Conservation (phyloP, 2,888 invertebrate species). For the Cephus pulcher region DNA sequence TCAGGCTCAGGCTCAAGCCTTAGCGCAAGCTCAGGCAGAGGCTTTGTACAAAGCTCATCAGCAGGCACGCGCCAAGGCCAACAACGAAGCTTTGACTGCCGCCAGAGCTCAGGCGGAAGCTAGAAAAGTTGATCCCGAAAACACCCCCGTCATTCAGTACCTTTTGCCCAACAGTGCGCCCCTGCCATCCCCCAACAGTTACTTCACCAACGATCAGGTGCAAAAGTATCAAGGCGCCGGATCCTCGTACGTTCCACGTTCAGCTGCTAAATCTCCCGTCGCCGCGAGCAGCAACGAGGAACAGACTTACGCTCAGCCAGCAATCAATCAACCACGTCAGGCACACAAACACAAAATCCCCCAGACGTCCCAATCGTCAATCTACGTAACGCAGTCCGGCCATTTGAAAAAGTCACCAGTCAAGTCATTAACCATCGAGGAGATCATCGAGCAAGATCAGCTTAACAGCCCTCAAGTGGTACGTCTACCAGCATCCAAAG, state of each 20-base stretch:
- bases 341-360: constrained; percentile 55
- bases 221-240: constrained; percentile 55
- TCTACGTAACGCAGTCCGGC: constrained; percentile 58
- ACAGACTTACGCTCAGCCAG: constrained; percentile 27
- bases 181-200: constrained; percentile 46
- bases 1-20: constrained; percentile 59
- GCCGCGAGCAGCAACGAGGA: constrained; percentile 29
- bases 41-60: constrained; percentile 57
- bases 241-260: constrained; percentile 54
- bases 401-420: constrained; percentile 57
- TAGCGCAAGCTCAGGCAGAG: constrained; percentile 61
- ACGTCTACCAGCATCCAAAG: constrained; percentile 48
- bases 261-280: constrained; percentile 46
- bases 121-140: constrained; percentile 50
- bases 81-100: constrained; percentile 52
- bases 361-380: constrained; percentile 44
- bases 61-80: constrained; percentile 53
- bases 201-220: constrained; percentile 50
- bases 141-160: constrained; percentile 57
- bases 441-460: constrained; percentile 54
- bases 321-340: constrained; percentile 53
- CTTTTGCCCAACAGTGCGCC: constrained; percentile 45
- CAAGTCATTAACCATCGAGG: constrained; percentile 58
- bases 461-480: constrained; percentile 43
- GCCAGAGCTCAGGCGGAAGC: constrained; percentile 55